A percentile compares a stretch with the other conserved stretches of the same genome.
Evolutionary conservation across 2,113 vertebrate species (phyloP).

Genomic region (Upupa epops): DNA sequence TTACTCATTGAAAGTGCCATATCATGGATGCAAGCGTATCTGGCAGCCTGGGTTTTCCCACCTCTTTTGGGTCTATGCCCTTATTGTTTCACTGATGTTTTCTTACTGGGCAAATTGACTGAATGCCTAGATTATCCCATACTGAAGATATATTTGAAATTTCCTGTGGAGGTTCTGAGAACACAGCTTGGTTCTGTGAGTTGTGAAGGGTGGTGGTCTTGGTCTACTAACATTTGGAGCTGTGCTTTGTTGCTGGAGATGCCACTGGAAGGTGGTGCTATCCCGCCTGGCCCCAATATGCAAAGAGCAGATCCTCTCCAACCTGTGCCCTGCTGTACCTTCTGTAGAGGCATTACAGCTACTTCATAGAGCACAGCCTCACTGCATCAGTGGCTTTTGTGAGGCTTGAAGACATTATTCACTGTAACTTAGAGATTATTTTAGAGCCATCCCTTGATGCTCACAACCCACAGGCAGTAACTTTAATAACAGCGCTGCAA

Average conservation of each 20-base stretch:
- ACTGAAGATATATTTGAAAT: rapidly evolving
- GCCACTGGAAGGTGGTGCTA: rapidly evolving
- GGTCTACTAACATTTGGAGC: not conserved
- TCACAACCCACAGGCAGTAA: slow-evolving; percentile 34
- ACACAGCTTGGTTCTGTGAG: rapidly evolving
- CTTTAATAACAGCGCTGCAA: slow-evolving; percentile 30
- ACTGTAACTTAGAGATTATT: not conserved
- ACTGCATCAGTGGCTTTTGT: not conserved
- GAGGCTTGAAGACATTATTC: not conserved
- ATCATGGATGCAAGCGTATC: slow-evolving; percentile 17
- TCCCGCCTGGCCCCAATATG: not conserved
- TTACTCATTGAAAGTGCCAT: slow-evolving; percentile 48
- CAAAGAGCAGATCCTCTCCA: not conserved
- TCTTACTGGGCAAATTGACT: rapidly evolving
- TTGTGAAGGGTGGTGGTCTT: rapidly evolving
- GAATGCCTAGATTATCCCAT: not conserved
- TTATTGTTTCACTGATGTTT: slow-evolving; percentile 16
- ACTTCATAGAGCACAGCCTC: not conserved
- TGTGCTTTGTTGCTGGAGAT: not conserved
- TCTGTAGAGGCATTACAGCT: rapidly evolving
- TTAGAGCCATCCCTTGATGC: not conserved
- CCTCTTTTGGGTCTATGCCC: slow-evolving; percentile 57
- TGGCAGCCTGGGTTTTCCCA: slow-evolving; percentile 45
- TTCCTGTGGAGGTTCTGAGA: not conserved
- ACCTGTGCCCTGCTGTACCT: not conserved